Base-by-base conservation (phyloP, 2,113 vertebrate genomes). In the Lycocorax pyrrhopterus region DNA sequence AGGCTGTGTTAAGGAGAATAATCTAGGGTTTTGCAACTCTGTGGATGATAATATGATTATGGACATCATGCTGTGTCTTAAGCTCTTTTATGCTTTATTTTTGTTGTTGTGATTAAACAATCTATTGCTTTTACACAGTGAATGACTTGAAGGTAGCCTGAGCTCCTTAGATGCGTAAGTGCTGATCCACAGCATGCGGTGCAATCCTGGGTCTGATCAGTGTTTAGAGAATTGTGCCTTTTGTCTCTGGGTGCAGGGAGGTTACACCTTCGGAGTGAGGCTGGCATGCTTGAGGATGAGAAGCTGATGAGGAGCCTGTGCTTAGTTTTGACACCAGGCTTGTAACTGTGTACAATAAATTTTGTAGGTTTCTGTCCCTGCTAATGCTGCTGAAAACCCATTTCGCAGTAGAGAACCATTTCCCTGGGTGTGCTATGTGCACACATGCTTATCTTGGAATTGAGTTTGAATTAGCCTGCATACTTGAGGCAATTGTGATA, bases 401-500 rank as follows among this genome's bases (percentile, higher is more conserved):
- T 92, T 89, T 90, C 53, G 53, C 67, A 74, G 69, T 21, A 46
- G 56, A 87, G 72, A 81, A 26, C 32, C 14, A 1, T 87, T 94
- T 96, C 26, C 29, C 52, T 56, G 93, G 53, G 46, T 69, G 55
- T 83, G 82, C 79, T 90, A 0, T 75, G 21, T 78, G 60, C 60
- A 84, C 64, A 32, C 37, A 30, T 53, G 56, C 66, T 96, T 96
- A 84, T 93, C 69, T 94, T 84, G 80, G 66, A 87, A 84, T 29
- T 60, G 72, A 58, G 73, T 92, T 93, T 87, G 88, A 95, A 93
- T 92, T 89, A 87, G 66, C 49, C 69, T 93, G 73, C 5, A 22
- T 89, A 75, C 64, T 95, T 95, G 58, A 90, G 90, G 49, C 62
- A 68, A 90, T 91, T 90, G 73, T 87, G 95, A 93, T 96, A 96